A percentile compares a stretch with the other conserved stretches of the same genome.
Conservation (phyloP, 1,140 invertebrate species). For the Zaprionus davidi region DNA sequence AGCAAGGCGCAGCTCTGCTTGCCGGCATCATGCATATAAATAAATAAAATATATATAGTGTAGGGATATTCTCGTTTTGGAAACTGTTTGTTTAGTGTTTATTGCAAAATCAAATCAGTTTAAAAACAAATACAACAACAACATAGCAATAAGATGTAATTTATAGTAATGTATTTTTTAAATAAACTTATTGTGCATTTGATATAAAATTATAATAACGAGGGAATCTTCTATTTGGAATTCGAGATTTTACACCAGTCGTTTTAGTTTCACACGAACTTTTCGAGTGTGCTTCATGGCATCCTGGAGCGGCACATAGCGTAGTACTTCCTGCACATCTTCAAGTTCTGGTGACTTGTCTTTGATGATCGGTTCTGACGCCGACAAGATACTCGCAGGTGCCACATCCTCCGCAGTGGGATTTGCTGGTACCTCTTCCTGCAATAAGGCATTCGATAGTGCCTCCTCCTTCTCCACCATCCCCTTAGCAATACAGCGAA, state of each 20-base stretch:
- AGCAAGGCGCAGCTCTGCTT: neutral
- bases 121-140: constrained; percentile 29
- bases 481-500: neutral
- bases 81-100: constrained; percentile 62
- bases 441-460: neutral
- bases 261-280: constrained; percentile 41
- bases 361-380: neutral
- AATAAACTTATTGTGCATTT: constrained; percentile 81
- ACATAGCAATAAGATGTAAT: constrained; percentile 75
- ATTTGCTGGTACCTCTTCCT: neutral
- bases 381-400: neutral
- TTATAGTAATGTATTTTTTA: constrained; percentile 81
- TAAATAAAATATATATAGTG: neutral
- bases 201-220: constrained; percentile 44
- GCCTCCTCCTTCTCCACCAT: neutral
- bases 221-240: neutral
- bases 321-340: too few species aligned
- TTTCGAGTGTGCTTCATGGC: constrained; percentile 37
- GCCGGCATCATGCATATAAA: neutral
- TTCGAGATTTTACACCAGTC: constrained; percentile 22
- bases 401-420: neutral
- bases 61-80: constrained; percentile 32
- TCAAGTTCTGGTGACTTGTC: neutral
- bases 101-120: constrained; percentile 52
- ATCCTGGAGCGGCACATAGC: constrained; percentile 32